A percentile compares a stretch with the other conserved stretches of the same genome.
These are phyloP conservation scores for Orthosia incerta DNA, from an alignment of 2,888 invertebrate genomes.

Conservation along the genomic window DNA sequence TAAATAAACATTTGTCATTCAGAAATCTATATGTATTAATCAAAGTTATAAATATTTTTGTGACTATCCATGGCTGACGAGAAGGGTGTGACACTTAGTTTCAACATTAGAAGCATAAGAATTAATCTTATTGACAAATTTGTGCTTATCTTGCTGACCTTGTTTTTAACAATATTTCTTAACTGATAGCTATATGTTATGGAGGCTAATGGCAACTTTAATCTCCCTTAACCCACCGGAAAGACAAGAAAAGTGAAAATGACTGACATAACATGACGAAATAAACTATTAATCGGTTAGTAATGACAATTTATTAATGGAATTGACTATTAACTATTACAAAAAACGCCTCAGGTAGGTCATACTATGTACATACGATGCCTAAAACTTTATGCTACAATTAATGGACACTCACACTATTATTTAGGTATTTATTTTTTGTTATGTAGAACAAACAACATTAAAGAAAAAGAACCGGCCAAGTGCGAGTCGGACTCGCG, in stretches of 20 bases:
- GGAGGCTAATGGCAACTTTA: conserved; percentile 36
- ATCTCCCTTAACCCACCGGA: conserved; percentile 42
- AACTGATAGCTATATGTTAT: conserved; percentile 48
- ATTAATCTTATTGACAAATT: conserved; percentile 68
- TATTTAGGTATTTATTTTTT: neutral
- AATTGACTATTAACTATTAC: conserved; percentile 3
- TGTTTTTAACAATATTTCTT: conserved; percentile 63
- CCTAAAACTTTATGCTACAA: neutral
- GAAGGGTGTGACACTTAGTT: conserved; percentile 43
- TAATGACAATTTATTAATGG: conserved; percentile 2
- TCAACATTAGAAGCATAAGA: conserved; percentile 44
- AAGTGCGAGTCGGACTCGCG: too few species aligned
- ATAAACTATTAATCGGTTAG: conserved; percentile 18
- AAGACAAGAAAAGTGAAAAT: conserved; percentile 50
- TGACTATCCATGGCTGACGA: conserved; percentile 17
- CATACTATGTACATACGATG: neutral
- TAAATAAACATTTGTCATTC: neutral
- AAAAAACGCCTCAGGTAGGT: conserved; percentile 6
- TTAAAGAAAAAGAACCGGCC: neutral
- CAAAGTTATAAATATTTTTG: conserved; percentile 40
- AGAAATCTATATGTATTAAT: conserved; percentile 28
- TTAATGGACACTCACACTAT: neutral
- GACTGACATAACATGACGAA: conserved; percentile 13
- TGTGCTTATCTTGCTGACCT: conserved; percentile 59
- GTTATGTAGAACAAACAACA: neutral